These are phyloP conservation scores for Cyprinodon variegatus DNA, from an alignment of 2,113 vertebrate species.

Conservation along the genomic window DNA sequence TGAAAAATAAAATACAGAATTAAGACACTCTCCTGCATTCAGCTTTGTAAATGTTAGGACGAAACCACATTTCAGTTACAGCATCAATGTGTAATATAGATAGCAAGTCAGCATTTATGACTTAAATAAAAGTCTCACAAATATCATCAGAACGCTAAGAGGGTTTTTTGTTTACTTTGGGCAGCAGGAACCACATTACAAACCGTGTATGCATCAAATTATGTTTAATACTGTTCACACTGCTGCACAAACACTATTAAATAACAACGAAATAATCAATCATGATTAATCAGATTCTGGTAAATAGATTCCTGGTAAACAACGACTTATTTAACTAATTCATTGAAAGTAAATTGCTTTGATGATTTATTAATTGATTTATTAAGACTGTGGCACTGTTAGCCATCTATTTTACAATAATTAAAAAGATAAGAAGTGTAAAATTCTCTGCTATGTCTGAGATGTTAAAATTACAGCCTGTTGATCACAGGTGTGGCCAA, in stretches of 20 bases:
- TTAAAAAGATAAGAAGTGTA: not conserved
- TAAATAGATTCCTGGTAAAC: not conserved
- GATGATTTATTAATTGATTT: not conserved
- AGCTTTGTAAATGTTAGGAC: not conserved
- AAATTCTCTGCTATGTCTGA: not conserved
- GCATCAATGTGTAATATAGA: not conserved
- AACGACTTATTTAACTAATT: not conserved
- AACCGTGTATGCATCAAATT: not conserved
- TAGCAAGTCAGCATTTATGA: not conserved
- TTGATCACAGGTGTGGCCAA: not conserved
- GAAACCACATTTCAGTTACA: not conserved
- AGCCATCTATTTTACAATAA: not conserved
- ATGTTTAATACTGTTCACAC: not conserved
- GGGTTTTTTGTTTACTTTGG: not conserved
- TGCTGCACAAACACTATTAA: no score
- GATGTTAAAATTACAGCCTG: not conserved
- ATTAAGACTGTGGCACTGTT: not conserved
- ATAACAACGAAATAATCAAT: no score
- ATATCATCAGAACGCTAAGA: no score
- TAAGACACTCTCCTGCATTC: not conserved
- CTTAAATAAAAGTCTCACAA: no score
- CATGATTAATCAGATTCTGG: not conserved
- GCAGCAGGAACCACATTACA: not conserved
- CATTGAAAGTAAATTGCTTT: not conserved
- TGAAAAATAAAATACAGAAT: constrained; percentile 25